Evolutionary conservation across 2,113 vertebrate genomes (phyloP).

Genomic region (Hippocampus guttulatus): DNA sequence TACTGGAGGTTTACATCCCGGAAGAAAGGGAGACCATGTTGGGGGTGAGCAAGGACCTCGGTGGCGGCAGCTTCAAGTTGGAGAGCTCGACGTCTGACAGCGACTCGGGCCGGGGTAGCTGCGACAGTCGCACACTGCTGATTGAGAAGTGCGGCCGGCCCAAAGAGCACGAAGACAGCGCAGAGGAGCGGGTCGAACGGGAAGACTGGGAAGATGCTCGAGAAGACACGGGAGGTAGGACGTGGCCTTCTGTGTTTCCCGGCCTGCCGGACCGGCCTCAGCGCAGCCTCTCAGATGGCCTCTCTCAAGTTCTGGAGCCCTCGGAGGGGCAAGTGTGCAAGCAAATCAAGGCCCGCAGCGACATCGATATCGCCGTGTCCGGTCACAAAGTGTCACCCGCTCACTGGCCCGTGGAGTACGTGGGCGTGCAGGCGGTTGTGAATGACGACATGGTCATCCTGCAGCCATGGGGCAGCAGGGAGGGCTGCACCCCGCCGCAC

Average conservation of each 20-base stretch:
- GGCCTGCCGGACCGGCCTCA: slow-evolving; percentile 15
- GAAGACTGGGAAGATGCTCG: slow-evolving; percentile 31
- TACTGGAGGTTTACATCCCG: slow-evolving; percentile 82
- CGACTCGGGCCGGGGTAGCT: slow-evolving; percentile 87
- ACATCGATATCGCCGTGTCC: slow-evolving; percentile 29
- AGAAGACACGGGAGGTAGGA: slow-evolving; percentile 52
- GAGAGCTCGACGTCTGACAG: slow-evolving; percentile 72
- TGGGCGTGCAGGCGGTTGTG: slow-evolving; percentile 83
- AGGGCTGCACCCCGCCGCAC: slow-evolving; percentile 34
- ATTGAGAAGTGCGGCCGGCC: slow-evolving; percentile 73
- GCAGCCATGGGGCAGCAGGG: slow-evolving; percentile 62
- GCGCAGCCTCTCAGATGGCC: slow-evolving; percentile 41
- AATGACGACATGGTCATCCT: slow-evolving; percentile 73
- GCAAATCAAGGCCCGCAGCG: slow-evolving; percentile 42
- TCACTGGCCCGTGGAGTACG: slow-evolving; percentile 75
- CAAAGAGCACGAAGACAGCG: slow-evolving; percentile 34
- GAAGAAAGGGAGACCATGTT: slow-evolving; percentile 78
- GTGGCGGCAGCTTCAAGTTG: slow-evolving; percentile 54
- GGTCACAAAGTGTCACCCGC: slow-evolving; percentile 27
- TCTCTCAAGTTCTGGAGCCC: slow-evolving; percentile 22
- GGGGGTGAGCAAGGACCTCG: slow-evolving; percentile 64
- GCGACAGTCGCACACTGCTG: slow-evolving; percentile 83
- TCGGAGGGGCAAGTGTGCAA: slow-evolving; percentile 10
- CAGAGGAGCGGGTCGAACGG: neutral
- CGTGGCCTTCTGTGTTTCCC: slow-evolving; percentile 73